phyloP scores from a whole-genome alignment of 2,888 invertebrate species.

The Platypus cylindrus region DNA sequence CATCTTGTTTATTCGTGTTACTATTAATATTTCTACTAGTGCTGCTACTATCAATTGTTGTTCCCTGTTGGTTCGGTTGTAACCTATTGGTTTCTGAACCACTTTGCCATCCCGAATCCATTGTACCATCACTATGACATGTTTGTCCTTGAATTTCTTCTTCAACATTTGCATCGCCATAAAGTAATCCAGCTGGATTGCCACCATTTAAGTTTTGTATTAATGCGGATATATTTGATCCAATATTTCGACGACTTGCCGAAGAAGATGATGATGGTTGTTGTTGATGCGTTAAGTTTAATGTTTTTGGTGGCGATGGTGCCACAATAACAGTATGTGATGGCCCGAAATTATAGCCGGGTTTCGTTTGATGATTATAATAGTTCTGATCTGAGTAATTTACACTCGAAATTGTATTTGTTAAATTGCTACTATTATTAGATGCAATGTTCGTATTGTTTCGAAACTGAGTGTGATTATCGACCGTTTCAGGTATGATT shows the following conservation, averaged over 20 bases:
- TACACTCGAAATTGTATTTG: conserved; percentile 34
- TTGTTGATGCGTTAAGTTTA: conserved; percentile 22
- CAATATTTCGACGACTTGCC: conserved; percentile 28
- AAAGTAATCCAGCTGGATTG: conserved; percentile 34
- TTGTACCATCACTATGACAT: conserved; percentile 39
- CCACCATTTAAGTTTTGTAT: conserved; percentile 39
- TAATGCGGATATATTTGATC: conserved; percentile 37
- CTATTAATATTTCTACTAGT: conserved; percentile 1
- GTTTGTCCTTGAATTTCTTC: conserved; percentile 31
- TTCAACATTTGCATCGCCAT: conserved; percentile 31
- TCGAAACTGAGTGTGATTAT: too few relatives aligned
- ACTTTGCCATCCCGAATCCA: conserved; percentile 59
- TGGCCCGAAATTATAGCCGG: conserved; percentile 18
- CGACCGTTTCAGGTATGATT: conserved; percentile 41
- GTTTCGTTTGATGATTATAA: conserved; percentile 22
- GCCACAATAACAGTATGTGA: conserved; percentile 24
- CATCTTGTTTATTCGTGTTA: conserved; percentile 3
- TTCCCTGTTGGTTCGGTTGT: too few relatives aligned
- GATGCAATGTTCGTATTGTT: conserved; percentile 8
- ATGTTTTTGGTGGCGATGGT: conserved; percentile 29
- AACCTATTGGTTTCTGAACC: conserved; percentile 54
- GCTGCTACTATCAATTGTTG: too few relatives aligned
- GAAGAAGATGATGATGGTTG: too few relatives aligned
- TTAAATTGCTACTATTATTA: conserved; percentile 29
- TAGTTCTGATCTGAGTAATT: conserved; percentile 32